These are phyloP conservation scores for Ormia ochracea DNA, from an alignment of 2,888 invertebrate species.

Conservation along the genomic window DNA sequence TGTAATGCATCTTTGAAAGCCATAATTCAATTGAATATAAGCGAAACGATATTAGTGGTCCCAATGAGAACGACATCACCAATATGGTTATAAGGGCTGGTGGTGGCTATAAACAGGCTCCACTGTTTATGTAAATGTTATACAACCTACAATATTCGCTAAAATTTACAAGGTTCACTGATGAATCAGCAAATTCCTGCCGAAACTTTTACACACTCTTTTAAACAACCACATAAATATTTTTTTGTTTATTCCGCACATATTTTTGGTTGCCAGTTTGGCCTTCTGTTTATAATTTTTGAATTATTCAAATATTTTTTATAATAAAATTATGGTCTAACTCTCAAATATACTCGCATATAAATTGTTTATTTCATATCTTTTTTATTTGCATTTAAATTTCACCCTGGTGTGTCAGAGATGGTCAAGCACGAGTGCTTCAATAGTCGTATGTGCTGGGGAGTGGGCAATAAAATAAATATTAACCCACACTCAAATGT, in stretches of 20 bases:
- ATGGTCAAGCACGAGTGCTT: neutral
- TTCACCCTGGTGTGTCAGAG: slow-evolving; percentile 25
- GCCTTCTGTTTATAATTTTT: slow-evolving; percentile 8
- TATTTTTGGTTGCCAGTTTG: slow-evolving; percentile 19
- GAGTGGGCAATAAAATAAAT: slow-evolving; percentile 15
- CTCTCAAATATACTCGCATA: neutral
- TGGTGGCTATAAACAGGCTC: too few relatives aligned
- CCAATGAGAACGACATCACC: too few relatives aligned
- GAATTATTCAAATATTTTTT: slow-evolving; percentile 33
- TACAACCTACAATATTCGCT: slow-evolving; percentile 34
- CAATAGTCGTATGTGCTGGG: neutral
- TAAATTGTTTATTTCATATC: neutral
- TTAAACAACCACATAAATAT: slow-evolving; percentile 28
- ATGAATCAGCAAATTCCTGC: slow-evolving; percentile 59
- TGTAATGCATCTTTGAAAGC: too few relatives aligned
- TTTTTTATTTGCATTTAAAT: neutral
- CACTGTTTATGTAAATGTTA: too few relatives aligned
- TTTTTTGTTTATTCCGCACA: slow-evolving; percentile 35
- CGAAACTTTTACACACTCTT: slow-evolving; percentile 25
- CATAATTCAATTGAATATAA: too few relatives aligned
- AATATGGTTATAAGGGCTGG: too few relatives aligned
- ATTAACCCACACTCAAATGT: neutral
- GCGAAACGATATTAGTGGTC: too few relatives aligned
- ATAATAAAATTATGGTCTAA: slow-evolving; percentile 44
- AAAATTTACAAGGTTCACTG: slow-evolving; percentile 46